Conservation (phyloP, 1,140 invertebrate genomes). For the Ephestia elutella region DNA sequence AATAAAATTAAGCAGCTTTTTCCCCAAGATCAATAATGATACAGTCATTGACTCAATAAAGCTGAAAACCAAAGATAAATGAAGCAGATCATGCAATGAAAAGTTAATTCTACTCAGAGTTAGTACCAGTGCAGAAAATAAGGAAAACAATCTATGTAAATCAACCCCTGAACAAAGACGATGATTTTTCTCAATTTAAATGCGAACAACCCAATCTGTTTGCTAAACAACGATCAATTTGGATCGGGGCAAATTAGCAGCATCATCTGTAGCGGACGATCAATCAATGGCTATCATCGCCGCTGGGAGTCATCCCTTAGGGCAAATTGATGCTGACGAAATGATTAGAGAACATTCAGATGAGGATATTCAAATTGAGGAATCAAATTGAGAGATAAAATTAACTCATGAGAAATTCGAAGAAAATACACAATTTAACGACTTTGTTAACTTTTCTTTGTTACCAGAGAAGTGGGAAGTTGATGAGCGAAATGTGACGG, state of each 20-base stretch:
- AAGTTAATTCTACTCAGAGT: too few species aligned
- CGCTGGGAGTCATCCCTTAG: neutral
- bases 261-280: neutral
- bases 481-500: too few species aligned
- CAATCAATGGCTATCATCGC: constrained; percentile 9
- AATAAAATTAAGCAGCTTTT: too few species aligned
- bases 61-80: too few species aligned
- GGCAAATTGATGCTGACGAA: constrained; percentile 5
- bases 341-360: neutral
- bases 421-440: too few species aligned
- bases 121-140: too few species aligned
- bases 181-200: neutral
- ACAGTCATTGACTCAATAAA: too few species aligned
- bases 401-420: neutral
- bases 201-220: neutral
- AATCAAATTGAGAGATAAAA: neutral
- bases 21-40: too few species aligned
- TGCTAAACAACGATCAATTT: constrained; percentile 7
- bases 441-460: too few species aligned
- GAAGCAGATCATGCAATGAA: too few species aligned
- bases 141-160: constrained; percentile 8
- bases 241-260: neutral
- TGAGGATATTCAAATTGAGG: neutral
- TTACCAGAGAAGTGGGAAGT: too few species aligned
- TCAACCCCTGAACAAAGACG: neutral